Base-by-base conservation (phyloP, 2,113 vertebrate genomes). In the Galeopterus variegatus region DNA sequence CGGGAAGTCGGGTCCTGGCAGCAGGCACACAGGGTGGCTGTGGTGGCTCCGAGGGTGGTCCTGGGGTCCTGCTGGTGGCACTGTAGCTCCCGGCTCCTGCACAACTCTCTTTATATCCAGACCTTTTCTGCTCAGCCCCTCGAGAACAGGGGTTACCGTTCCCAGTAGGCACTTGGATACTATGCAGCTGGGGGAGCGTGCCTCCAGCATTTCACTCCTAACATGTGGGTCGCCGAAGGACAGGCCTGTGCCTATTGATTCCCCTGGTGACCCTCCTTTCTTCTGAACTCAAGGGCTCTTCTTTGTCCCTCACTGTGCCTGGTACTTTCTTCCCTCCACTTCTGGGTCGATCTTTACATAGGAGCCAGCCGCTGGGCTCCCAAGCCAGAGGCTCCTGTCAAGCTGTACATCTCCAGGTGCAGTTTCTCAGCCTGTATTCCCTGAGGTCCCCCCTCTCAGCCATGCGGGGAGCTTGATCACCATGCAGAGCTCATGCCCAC, bases 321-420 rank as follows among this genome's bases (percentile, higher is more conserved):
- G 56, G 19, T 36, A 17, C 56, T 1, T 24, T 13, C 72, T 50
- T 8, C 3, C 36, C 36, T 60, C 56, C 31, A 11, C 28, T 13
- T n/a, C 58, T 9, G 7, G 18, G 18, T 72, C 45, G 17, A 50
- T 48, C 21, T 17, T 17, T 28, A 8, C 18, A 41, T 0, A 6
- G 56, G 21, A 70, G 41, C 41, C 18, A 11, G 7, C 14, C 14
- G 8, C 7, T 0, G 5, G 19, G 5, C 15, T 1, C 8, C 67
- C 7, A n/a, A 6, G 83, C 31, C 62, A 21, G 18, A 33, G 82
- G 14, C 69, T 36, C 31, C 52, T 2, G 3, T 58, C 67, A 7
- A 41, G 64, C 28, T 67, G 31, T 15, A 12, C 14, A 23, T 13
- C 33, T 1, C 33, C 33, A 31, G 15, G n/a, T 9, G 5, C 41